phyloP scores from a whole-genome alignment of 2,888 invertebrate genomes.

The Tanytarsus gracilentus region DNA sequence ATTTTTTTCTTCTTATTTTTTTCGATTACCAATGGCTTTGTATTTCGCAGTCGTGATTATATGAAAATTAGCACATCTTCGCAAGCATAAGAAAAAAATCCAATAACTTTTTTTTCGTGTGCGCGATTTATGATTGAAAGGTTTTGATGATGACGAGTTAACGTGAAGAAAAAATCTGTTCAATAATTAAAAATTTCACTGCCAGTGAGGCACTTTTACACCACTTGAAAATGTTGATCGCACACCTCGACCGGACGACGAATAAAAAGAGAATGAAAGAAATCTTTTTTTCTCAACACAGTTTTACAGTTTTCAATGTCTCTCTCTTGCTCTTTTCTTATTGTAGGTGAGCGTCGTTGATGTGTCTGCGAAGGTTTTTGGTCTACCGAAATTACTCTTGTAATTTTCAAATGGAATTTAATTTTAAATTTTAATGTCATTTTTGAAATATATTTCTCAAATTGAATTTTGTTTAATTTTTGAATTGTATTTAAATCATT shows the following conservation, averaged over 20 bases:
- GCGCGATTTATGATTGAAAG: not conserved
- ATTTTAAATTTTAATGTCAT: no score
- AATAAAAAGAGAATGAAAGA: no score
- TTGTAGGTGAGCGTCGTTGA: no score
- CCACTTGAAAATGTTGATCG: not conserved
- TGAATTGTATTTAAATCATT: no score
- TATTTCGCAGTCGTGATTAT: constrained; percentile 9
- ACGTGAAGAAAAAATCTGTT: not conserved
- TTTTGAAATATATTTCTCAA: no score
- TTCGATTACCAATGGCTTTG: not conserved
- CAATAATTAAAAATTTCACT: constrained; percentile 15
- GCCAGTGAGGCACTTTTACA: not conserved
- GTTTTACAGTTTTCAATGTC: not conserved
- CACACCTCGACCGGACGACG: not conserved
- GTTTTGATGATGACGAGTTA: not conserved
- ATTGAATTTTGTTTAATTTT: no score
- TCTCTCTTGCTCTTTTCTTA: no score
- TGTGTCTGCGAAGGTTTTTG: no score
- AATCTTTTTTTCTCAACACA: not conserved
- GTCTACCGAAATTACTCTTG: no score
- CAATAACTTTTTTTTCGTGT: not conserved
- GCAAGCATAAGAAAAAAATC: not conserved
- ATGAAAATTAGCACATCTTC: constrained; percentile 24
- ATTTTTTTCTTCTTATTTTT: not conserved
- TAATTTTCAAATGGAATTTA: no score